Base-by-base conservation (phyloP, 2,113 vertebrate genomes). In the Saccopteryx leptura region DNA sequence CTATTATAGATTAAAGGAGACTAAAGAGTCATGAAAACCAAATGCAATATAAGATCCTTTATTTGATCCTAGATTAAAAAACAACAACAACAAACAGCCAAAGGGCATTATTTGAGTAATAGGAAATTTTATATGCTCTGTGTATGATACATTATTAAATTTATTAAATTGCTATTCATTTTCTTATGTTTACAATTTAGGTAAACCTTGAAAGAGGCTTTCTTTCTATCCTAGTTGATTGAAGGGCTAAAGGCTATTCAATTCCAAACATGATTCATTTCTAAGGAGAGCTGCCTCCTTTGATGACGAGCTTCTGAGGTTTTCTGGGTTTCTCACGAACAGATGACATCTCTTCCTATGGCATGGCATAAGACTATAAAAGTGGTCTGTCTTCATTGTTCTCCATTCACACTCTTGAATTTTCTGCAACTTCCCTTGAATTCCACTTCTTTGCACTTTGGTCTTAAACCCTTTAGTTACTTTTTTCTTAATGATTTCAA, bases 21-120 rank as follows among this genome's bases (percentile, higher is more conserved):
- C 46, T n/a, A 75, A 75, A 83, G n/a, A 84, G 23, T 52, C 39
- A 66, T 80, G 13, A 90, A 92, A 97, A 76, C 19, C 74, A 94
- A 95, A 89, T 89, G 48, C 68, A 95, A 33, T 66, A 13, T 60
- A 18, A 76, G 33, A 91, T 85, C 60, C n/a, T 88, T 68, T 69
- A 88, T 91, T 92, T 50, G 18, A 92, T 61, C 23, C 13, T 61
- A 46, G 58, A 54, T 54, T 48, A 2, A 4, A 48, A 80, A 69
- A 66, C 39, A 85, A 21, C 24, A 69, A 66, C 39, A 85, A 21
- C 24, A 52, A 23, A 28, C 0, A 72, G 12, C 33, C 72, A 52
- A 80, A 86, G 65, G 33, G 2, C 68, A 85, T 66, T 89, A 60
- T 85, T 89, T 94, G 26, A 80, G 54, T 65, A 56, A 81, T 50